A percentile compares a stretch with the other conserved stretches of the same genome.
Conservation (phyloP, 2,888 invertebrate species). For the Archaeoteleia sp. region DNA sequence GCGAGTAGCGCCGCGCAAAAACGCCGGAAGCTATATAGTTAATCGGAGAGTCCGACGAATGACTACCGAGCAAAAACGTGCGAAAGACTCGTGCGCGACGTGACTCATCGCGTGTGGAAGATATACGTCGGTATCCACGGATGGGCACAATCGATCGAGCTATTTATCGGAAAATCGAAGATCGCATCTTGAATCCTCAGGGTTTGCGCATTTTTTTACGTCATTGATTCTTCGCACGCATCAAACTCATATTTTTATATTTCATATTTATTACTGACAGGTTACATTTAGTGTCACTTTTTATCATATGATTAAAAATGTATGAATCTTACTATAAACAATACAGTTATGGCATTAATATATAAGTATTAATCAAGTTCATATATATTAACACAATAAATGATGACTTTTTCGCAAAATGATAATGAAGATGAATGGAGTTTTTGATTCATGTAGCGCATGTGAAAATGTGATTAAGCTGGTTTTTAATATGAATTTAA, state of each 20-base stretch:
- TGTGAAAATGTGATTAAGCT: no score
- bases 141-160: slow-evolving; percentile 31
- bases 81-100: slow-evolving; percentile 60
- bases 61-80: slow-evolving; percentile 63
- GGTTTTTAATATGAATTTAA: no score
- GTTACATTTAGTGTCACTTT: no score
- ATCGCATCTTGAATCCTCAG: slow-evolving; percentile 30
- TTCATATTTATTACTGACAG: slow-evolving; percentile 20
- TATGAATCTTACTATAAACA: no score
- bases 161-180: slow-evolving; percentile 33
- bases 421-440: no score
- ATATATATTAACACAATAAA: no score
- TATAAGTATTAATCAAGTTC: no score
- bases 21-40: slow-evolving; percentile 62
- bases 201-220: slow-evolving; percentile 18
- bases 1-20: slow-evolving; percentile 31
- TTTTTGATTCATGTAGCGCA: no score
- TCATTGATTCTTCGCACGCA: slow-evolving; percentile 38
- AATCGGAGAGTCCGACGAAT: slow-evolving; percentile 60
- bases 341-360: no score
- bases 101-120: slow-evolving; percentile 53
- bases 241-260: slow-evolving; percentile 30
- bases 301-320: no score
- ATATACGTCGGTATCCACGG: slow-evolving; percentile 33
- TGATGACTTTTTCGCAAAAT: no score